Conservation (phyloP, 92 coral and sea anemone genomes). For the Desmophyllum pertusum region DNA sequence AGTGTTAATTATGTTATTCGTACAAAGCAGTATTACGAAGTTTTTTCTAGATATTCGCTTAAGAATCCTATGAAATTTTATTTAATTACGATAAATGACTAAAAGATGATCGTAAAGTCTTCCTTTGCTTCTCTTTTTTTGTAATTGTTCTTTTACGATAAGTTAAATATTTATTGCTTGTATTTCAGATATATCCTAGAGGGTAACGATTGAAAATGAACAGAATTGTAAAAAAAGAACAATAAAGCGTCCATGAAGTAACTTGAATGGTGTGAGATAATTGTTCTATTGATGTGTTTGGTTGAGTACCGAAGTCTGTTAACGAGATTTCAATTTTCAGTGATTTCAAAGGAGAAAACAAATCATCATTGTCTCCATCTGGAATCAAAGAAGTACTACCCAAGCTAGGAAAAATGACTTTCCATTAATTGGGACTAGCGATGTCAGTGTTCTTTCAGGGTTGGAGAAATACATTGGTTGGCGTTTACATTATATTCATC, state of each 20-base stretch:
- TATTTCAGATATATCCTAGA: background rate
- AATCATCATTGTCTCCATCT: too few relatives aligned
- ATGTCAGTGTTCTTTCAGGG: background rate
- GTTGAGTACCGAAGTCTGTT: background rate
- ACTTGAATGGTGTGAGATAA: background rate
- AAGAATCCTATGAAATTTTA: background rate
- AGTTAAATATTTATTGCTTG: slow-evolving; percentile 16
- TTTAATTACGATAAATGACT: background rate
- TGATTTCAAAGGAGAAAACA: too few relatives aligned
- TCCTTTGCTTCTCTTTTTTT: background rate
- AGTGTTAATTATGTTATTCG: too few relatives aligned
- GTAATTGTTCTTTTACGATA: background rate
- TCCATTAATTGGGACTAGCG: background rate
- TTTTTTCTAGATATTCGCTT: too few relatives aligned
- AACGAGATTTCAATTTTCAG: background rate
- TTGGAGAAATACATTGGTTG: background rate
- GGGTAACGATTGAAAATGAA: background rate
- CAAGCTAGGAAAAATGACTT: background rate
- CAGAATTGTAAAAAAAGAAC: background rate
- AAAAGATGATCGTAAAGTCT: background rate
- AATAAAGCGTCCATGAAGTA: background rate
- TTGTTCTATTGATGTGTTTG: background rate
- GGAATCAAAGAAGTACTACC: background rate
- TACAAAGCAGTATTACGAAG: too few relatives aligned
- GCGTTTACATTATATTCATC: background rate